Evolutionary conservation across 37 sponge, comb jelly and placozoan species (phyloP).

Genomic region (Oopsacas minuta): DNA sequence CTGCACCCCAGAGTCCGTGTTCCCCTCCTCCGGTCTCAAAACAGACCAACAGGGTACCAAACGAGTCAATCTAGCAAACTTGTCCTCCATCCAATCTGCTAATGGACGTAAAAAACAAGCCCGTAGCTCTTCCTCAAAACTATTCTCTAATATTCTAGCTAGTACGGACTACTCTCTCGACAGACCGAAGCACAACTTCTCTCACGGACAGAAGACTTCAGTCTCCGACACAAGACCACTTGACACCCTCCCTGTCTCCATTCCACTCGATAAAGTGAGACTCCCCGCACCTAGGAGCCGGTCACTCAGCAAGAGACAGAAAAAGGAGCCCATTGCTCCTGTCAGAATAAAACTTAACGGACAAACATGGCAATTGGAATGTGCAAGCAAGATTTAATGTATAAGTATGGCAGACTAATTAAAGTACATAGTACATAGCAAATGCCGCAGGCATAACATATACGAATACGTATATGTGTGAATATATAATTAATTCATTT

Average conservation of each 20-base stretch:
- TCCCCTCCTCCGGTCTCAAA: background rate
- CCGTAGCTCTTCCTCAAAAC: background rate
- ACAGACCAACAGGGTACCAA: background rate
- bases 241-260: background rate
- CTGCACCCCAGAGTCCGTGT: background rate
- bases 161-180: constrained; percentile 2
- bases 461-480: background rate
- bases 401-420: too few relatives aligned
- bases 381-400: background rate
- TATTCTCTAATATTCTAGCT: background rate
- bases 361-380: background rate
- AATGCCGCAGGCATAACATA: too few relatives aligned
- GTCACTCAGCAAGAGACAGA: background rate
- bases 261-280: background rate
- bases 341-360: background rate
- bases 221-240: background rate
- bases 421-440: background rate
- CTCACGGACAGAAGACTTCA: background rate
- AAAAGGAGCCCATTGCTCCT: constrained; percentile 3
- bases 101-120: background rate
- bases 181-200: background rate
- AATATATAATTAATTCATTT: background rate
- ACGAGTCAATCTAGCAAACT: background rate
- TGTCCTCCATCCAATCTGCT: background rate
- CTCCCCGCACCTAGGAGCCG: background rate